Percentiles rank a stretch among this genome's conserved stretches.
Conservation (phyloP, 2,113 vertebrate species). For the Mystacornis crossleyi region DNA sequence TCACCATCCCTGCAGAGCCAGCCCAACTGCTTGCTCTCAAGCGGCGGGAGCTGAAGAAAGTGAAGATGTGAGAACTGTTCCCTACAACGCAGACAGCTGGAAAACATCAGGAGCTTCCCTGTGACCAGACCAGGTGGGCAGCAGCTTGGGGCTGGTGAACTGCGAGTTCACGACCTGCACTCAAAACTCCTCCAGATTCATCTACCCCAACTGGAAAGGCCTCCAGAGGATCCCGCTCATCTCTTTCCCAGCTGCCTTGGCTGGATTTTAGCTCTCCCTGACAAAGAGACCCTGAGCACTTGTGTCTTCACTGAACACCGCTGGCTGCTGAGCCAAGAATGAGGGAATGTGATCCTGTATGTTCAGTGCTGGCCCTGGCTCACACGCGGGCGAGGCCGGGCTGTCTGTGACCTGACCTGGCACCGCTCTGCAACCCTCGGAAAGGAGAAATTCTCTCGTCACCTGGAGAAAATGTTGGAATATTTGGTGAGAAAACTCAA, state of each 20-base stretch:
- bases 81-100: conserved; percentile 31
- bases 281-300: conserved; percentile 19
- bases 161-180: conserved; percentile 51
- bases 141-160: conserved; percentile 17
- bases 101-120: conserved; percentile 44
- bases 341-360: not conserved
- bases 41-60: not conserved
- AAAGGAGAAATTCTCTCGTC: not conserved
- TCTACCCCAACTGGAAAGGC: conserved; percentile 16
- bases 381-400: not conserved
- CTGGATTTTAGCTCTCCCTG: conserved; percentile 11
- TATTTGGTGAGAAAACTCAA: not conserved
- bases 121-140: conserved; percentile 49
- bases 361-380: not conserved
- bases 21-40: not conserved
- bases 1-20: not conserved
- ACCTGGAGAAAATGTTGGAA: not conserved
- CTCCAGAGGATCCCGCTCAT: conserved; percentile 38
- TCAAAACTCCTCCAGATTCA: conserved; percentile 51
- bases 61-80: not conserved
- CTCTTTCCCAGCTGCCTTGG: conserved; percentile 45
- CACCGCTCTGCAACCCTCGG: not conserved
- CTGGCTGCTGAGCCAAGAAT: not conserved
- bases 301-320: not conserved
- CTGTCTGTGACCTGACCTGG: not conserved